Percentiles rank a stretch among this genome's conserved stretches.
These are phyloP conservation scores for Cephalopachus bancanus DNA, from an alignment of 2,797 vertebrate species.

Conservation along the genomic window DNA sequence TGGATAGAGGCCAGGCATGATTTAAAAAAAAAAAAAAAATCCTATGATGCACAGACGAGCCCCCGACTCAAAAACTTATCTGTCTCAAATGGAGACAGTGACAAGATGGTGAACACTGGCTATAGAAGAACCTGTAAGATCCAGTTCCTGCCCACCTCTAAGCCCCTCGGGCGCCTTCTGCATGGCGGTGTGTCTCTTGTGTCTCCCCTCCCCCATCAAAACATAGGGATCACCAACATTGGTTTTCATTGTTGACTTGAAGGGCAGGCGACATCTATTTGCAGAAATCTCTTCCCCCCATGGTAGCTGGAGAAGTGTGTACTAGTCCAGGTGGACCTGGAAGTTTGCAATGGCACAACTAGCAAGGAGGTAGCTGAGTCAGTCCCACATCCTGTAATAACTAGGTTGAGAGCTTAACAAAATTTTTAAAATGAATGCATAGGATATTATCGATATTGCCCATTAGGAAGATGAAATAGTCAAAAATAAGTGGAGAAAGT, in stretches of 20 bases:
- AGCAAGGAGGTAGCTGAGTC: background rate
- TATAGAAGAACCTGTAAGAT: background rate
- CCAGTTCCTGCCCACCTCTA: background rate
- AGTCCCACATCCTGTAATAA: background rate
- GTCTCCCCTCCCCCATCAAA: background rate
- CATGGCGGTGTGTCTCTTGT: background rate
- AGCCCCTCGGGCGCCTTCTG: background rate
- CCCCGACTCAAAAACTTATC: background rate
- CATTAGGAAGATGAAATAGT: conserved; percentile 58
- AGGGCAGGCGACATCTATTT: background rate
- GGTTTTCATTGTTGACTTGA: background rate
- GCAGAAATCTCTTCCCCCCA: conserved; percentile 5
- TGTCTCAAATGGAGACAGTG: background rate
- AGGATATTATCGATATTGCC: background rate
- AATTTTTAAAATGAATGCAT: conserved; percentile 16
- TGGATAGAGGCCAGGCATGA: background rate
- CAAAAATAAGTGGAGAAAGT: conserved; percentile 55
- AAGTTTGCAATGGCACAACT: background rate
- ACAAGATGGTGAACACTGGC: background rate
- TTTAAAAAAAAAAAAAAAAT: background rate
- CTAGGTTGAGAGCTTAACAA: background rate
- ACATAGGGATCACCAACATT: background rate
- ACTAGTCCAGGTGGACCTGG: background rate
- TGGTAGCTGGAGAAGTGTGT: background rate
- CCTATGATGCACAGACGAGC: background rate